Percentiles rank a stretch among this genome's conserved stretches.
These are phyloP conservation scores for Cordilura impudica DNA, from an alignment of 2,888 invertebrate species.

Conservation along the genomic window DNA sequence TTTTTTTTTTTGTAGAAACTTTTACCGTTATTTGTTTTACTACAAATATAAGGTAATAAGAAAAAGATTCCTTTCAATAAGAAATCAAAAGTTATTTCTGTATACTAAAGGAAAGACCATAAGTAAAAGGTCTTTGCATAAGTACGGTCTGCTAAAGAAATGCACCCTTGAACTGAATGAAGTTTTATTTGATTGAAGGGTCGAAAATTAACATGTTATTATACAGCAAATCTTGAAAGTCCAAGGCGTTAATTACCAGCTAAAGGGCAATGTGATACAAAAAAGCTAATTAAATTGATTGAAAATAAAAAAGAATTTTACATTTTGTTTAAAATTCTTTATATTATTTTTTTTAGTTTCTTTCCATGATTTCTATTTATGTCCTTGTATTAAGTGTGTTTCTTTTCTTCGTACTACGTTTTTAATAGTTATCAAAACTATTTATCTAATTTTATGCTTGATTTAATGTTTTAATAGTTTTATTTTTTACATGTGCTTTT, in stretches of 20 bases:
- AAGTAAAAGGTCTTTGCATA: slow-evolving; percentile 2
- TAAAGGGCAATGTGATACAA: slow-evolving; percentile 11
- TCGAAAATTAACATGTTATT: slow-evolving; percentile 50
- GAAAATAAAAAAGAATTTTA: background rate
- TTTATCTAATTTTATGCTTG: slow-evolving; percentile 76
- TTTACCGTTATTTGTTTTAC: slow-evolving; percentile 23
- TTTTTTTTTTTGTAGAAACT: background rate
- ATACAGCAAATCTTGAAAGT: slow-evolving; percentile 26
- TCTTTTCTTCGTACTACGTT: background rate
- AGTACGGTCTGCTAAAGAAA: background rate
- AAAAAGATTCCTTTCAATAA: slow-evolving; percentile 40
- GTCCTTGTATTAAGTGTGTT: background rate
- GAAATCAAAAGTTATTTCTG: slow-evolving; percentile 26
- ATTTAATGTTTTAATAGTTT: slow-evolving; percentile 75
- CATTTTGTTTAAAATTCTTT: background rate
- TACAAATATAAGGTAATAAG: slow-evolving; percentile 29
- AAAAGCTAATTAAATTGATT: slow-evolving; percentile 33
- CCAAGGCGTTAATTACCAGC: slow-evolving; percentile 46
- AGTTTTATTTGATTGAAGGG: slow-evolving; percentile 31
- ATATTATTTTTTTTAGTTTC: background rate
- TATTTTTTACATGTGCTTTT: slow-evolving; percentile 53
- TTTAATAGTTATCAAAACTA: slow-evolving; percentile 69
- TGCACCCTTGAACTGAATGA: background rate
- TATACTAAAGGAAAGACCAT: background rate
- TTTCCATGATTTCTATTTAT: slow-evolving; percentile 12